phyloP scores from a whole-genome alignment of 2,888 invertebrate genomes.

The Carcina quercana region DNA sequence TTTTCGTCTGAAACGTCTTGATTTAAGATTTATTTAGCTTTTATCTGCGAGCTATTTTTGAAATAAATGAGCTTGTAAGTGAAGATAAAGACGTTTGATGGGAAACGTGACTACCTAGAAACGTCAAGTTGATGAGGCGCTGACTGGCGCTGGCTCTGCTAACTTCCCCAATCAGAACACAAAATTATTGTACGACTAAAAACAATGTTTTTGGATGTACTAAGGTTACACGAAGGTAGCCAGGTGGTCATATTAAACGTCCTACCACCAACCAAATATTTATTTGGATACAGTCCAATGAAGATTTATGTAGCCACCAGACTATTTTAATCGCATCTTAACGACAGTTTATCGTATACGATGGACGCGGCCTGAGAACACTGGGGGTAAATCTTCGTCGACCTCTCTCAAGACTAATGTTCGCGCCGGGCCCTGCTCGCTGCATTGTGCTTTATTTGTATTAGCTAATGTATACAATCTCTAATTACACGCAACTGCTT shows the following conservation, averaged over 20 bases:
- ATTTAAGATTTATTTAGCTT: too few species aligned
- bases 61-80: too few species aligned
- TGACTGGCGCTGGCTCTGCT: too few species aligned
- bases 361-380: slow-evolving; percentile 27
- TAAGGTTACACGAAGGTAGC: slow-evolving; percentile 17
- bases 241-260: slow-evolving; percentile 6
- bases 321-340: too few species aligned
- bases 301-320: background rate
- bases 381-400: slow-evolving; percentile 45
- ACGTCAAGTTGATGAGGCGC: too few species aligned
- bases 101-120: too few species aligned
- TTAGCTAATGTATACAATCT: slow-evolving; percentile 72
- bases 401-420: slow-evolving; percentile 65
- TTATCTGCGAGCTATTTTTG: too few species aligned
- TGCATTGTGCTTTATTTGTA: slow-evolving; percentile 71
- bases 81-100: too few species aligned
- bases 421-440: slow-evolving; percentile 49
- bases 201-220: too few species aligned
- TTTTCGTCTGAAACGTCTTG: too few species aligned
- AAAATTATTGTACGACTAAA: too few species aligned
- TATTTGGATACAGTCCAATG: background rate
- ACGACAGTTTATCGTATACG: background rate
- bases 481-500: slow-evolving; percentile 72
- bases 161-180: too few species aligned
- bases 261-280: slow-evolving; percentile 4